A percentile compares a stretch with the other conserved stretches of the same genome.
Conservation (phyloP, 2,113 vertebrate genomes). For the Neodontobutis hainanensis region DNA sequence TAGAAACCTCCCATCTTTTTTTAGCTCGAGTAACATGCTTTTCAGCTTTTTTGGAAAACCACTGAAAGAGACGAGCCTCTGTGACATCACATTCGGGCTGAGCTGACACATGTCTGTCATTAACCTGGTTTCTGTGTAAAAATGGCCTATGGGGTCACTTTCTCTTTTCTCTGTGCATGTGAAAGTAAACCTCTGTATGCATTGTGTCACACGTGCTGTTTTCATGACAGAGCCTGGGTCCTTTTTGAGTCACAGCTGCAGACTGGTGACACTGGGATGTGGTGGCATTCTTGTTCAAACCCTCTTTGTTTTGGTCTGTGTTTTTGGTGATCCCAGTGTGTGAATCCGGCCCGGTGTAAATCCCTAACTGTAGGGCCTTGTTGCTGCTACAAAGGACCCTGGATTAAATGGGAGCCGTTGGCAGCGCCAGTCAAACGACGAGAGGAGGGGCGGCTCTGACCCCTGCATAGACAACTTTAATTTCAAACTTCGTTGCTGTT, state of each 20-base stretch:
- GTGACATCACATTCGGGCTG: no score
- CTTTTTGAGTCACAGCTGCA: conserved; percentile 45
- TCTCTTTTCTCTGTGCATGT: not conserved
- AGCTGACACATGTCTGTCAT: no score
- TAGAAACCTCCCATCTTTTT: not conserved
- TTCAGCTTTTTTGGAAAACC: not conserved
- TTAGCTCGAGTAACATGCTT: not conserved
- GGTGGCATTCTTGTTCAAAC: conserved; percentile 38
- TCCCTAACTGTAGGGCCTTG: conserved; percentile 48
- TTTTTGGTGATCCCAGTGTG: conserved; percentile 54
- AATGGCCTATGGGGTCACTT: not conserved
- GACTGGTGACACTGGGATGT: conserved; percentile 21
- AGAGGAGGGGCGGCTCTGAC: conserved; percentile 19
- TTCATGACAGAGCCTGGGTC: conserved; percentile 34
- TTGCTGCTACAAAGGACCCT: conserved; percentile 45
- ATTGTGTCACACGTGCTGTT: not conserved
- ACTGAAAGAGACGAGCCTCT: no score
- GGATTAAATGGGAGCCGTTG: conserved; percentile 63
- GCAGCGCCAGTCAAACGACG: conserved; percentile 29
- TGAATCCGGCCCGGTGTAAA: conserved; percentile 55
- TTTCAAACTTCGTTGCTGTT: conserved; percentile 41
- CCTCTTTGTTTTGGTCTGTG: conserved; percentile 47
- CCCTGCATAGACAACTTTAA: conserved; percentile 45
- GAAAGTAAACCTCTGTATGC: not conserved
- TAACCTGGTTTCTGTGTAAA: no score